Evolutionary conservation across 2,888 invertebrate genomes (phyloP).

Genomic region (Elmis aenea): DNA sequence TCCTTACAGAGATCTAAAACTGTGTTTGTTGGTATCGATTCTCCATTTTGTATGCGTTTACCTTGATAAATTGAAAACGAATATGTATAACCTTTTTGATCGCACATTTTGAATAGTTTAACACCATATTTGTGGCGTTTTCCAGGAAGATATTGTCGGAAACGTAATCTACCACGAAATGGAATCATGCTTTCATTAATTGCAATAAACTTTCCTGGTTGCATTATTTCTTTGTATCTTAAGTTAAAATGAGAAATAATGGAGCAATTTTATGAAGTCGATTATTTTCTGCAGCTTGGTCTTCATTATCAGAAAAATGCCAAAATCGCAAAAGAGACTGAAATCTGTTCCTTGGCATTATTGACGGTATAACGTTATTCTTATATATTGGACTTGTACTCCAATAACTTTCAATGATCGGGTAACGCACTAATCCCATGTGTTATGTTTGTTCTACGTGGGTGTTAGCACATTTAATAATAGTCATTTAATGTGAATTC

Average conservation of each 20-base stretch:
- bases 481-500: no score
- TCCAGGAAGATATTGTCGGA: constrained; percentile 14
- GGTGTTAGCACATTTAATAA: no score
- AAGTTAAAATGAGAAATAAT: constrained; percentile 8
- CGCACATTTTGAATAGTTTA: constrained; percentile 17
- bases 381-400: constrained; percentile 2
- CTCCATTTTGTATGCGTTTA: constrained; percentile 3
- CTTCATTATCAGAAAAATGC: constrained; percentile 15
- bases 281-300: constrained; percentile 4
- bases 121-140: constrained; percentile 16
- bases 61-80: constrained; percentile 12
- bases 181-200: constrained; percentile 24
- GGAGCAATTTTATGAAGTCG: constrained; percentile 14
- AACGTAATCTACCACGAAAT: constrained; percentile 11
- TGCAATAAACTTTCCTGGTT: constrained; percentile 21
- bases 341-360: constrained; percentile 13
- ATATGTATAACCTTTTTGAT: constrained; percentile 14
- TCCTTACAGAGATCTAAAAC: no score
- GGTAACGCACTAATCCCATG: no score
- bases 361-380: not conserved
- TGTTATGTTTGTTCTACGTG: no score
- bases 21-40: constrained; percentile 1
- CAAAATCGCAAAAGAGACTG: constrained; percentile 7
- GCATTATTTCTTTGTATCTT: constrained; percentile 14
- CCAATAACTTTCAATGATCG: constrained; percentile 10